Evolutionary conservation across 35 echinoderm and acorn worm genomes (phyloP), one percentile per base, ranked within the genome.

Genomic region (Acanthaster planci): DNA sequence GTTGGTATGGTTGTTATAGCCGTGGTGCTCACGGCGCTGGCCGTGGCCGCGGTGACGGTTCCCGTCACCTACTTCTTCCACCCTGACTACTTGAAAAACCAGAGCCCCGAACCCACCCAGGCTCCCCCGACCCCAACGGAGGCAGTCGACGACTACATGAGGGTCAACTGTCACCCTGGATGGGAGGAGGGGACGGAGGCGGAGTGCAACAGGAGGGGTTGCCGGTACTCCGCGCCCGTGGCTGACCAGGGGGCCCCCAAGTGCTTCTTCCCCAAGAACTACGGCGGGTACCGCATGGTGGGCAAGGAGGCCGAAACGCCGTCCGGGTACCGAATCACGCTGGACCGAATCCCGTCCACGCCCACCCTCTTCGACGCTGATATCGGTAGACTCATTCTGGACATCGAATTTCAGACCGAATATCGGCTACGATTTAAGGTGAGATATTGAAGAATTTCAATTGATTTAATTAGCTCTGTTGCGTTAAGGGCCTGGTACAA

Each of bases 401-500:
- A 92, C 50, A 59, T 97, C 5, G 93, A 97, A 76, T 44, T 84
- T 21, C 93, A 97, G 76, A 92, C 93, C 1, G 87, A 92, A 15
- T 58, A 85, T 27, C 80, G 93, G 14, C 67, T 92, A 37, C 81
- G 84, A 80, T 85, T 92, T 12, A 92, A 91, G 93, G 89, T 96
- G 55, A 60, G 58, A 37, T 1, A 19, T 38, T 7, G 17, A 50
- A 35, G 2, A n/a, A n/a, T n/a, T n/a, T n/a, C 26, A 23, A 19
- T 15, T 12, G 36, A 22, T 64, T 84, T 18, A 57, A 16, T 18
- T 35, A 60, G 53, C 5, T 39, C 8, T 72, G 17, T 18, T 38
- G 58, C 44, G 9, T 68, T 16, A 32, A 10, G 8, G 29, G 5
- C 22, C 22, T 37, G 1, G 37, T 0, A 34, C 1, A 14, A 38